Evolutionary conservation across 1,140 invertebrate genomes (phyloP).

Genomic region (Atta colombica): DNA sequence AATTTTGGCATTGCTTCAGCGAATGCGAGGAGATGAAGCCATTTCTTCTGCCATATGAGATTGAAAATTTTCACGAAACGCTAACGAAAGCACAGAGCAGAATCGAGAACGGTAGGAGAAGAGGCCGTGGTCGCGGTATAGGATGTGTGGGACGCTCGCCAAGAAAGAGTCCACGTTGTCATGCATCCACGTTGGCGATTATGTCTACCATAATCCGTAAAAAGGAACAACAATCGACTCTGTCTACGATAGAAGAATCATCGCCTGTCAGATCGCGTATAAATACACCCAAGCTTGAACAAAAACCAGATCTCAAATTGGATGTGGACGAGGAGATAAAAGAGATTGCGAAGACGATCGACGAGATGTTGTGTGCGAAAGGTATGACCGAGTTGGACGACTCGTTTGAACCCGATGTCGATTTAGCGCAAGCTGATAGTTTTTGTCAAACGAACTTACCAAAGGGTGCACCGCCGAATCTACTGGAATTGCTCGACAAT

Average conservation of each 20-base stretch:
- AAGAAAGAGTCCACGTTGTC: constrained; percentile 94
- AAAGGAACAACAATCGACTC: constrained; percentile 78
- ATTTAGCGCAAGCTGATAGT: constrained; percentile 58
- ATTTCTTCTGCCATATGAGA: constrained; percentile 92
- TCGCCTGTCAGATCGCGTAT: constrained; percentile 51
- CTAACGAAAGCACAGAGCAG: constrained; percentile 72
- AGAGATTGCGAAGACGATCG: constrained; percentile 82
- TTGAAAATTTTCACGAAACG: constrained; percentile 86
- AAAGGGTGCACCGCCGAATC: constrained; percentile 81
- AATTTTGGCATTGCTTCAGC: constrained; percentile 86
- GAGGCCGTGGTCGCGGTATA: constrained; percentile 77
- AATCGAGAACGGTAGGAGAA: constrained; percentile 76
- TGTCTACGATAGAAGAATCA: constrained; percentile 77
- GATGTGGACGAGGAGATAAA: constrained; percentile 81
- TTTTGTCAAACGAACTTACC: constrained; percentile 64
- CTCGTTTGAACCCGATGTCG: constrained; percentile 76
- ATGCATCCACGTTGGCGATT: constrained; percentile 94
- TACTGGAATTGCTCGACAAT: constrained; percentile 83
- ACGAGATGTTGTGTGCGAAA: constrained; percentile 79
- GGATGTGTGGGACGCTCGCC: constrained; percentile 88
- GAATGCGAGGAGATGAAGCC: constrained; percentile 86
- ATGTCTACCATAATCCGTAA: constrained; percentile 87
- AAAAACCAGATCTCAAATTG: constrained; percentile 67
- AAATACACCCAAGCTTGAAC: constrained; percentile 47
- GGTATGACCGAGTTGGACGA: constrained; percentile 73